A percentile compares a stretch with the other conserved stretches of the same genome.
Evolutionary conservation across 1,140 invertebrate genomes (phyloP).

Genomic region (Sycophaga agraensis): DNA sequence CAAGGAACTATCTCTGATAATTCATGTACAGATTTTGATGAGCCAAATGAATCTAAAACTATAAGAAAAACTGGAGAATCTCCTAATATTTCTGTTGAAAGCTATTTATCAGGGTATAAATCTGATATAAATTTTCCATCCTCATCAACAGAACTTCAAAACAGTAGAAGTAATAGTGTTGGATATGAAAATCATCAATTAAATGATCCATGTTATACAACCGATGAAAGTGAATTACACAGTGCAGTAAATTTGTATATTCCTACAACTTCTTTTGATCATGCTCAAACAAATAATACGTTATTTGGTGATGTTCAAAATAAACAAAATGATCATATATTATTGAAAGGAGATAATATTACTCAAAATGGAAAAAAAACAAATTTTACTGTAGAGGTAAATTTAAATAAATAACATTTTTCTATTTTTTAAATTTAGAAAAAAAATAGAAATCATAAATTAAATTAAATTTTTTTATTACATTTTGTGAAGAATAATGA

Average conservation of each 20-base stretch:
- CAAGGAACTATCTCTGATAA: conserved; percentile 55
- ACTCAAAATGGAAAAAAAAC: conserved; percentile 15
- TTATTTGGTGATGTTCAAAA: conserved; percentile 8
- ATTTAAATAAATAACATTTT: no score
- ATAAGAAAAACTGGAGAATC: not conserved
- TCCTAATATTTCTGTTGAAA: not conserved
- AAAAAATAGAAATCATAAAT: no score
- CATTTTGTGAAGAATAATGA: no score
- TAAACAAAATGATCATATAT: conserved; percentile 36
- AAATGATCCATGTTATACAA: conserved; percentile 51
- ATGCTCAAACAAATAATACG: conserved; percentile 33
- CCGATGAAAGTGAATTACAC: conserved; percentile 51
- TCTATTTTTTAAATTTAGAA: no score
- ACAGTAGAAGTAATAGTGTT: conserved; percentile 41
- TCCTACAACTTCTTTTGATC: conserved; percentile 46
- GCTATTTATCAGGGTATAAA: not conserved
- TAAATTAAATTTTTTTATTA: no score
- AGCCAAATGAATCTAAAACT: conserved; percentile 47
- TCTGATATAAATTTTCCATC: no score
- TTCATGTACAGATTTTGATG: conserved; percentile 52
- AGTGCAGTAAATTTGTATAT: conserved; percentile 38
- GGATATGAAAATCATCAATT: conserved; percentile 49
- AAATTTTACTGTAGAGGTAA: conserved; percentile 6
- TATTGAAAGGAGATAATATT: conserved; percentile 10
- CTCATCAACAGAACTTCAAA: conserved; percentile 25